phyloP scores from a whole-genome alignment of 2,113 vertebrate genomes.

The Eulacestoma nigropectus region DNA sequence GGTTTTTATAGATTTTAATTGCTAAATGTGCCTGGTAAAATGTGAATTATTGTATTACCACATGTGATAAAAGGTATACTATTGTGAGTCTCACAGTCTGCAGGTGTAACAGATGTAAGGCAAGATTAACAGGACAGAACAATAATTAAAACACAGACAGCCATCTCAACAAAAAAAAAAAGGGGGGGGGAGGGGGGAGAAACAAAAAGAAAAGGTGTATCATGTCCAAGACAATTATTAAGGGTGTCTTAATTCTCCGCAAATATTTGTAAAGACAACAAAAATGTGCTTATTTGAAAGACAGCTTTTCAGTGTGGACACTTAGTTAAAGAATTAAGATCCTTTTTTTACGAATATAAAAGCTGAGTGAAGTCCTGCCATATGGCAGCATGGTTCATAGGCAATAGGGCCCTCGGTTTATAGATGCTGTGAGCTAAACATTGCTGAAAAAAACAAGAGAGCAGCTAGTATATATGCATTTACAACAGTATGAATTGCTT shows the following conservation, averaged over 20 bases:
- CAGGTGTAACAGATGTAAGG: conserved; percentile 72
- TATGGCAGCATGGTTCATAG: conserved; percentile 51
- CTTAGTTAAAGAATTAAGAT: conserved; percentile 51
- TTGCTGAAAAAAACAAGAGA: conserved; percentile 7
- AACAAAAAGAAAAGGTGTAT: not conserved
- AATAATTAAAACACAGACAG: conserved; percentile 72
- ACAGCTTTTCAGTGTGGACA: conserved; percentile 52
- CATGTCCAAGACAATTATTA: conserved; percentile 57
- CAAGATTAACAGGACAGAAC: conserved; percentile 70
- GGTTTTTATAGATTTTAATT: conserved; percentile 57
- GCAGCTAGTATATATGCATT: conserved; percentile 10
- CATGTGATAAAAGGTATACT: conserved; percentile 62
- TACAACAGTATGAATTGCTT: conserved; percentile 42
- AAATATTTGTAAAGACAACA: conserved; percentile 67
- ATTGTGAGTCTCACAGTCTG: conserved; percentile 53
- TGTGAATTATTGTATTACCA: conserved; percentile 70
- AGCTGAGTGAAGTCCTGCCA: conserved; percentile 61
- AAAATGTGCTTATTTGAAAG: conserved; percentile 56
- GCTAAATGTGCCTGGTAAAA: conserved; percentile 63
- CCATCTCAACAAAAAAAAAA: conserved; percentile 36
- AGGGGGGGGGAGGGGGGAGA: not conserved
- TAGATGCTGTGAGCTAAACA: conserved; percentile 32
- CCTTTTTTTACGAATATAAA: conserved; percentile 58
- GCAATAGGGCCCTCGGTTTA: conserved; percentile 40
- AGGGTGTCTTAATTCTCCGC: conserved; percentile 60